Evolutionary conservation across 2,888 invertebrate genomes (phyloP).

Genomic region (Hypolimnas misippus): DNA sequence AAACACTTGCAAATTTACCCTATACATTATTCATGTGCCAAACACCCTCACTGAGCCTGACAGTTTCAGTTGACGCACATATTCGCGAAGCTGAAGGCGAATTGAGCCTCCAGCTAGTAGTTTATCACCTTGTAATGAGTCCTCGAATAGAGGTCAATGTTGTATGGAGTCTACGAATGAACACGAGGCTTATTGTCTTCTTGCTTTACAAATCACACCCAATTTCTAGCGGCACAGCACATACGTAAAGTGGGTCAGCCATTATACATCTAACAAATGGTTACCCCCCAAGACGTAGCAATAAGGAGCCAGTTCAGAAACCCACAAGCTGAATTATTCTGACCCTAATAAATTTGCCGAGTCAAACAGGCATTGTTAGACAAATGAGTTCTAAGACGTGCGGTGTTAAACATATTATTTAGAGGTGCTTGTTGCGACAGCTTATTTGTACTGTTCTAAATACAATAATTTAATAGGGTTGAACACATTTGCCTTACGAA

Average conservation of each 20-base stretch:
- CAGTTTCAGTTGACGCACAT: constrained; percentile 71
- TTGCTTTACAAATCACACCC: constrained; percentile 69
- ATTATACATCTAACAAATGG: constrained; percentile 81
- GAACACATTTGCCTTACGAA: neutral
- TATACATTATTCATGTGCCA: constrained; percentile 81
- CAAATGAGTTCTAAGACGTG: constrained; percentile 67
- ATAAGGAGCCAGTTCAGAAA: constrained; percentile 76
- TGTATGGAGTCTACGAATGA: neutral
- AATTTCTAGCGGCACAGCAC: constrained; percentile 58
- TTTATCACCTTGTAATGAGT: constrained; percentile 29
- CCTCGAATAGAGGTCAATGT: constrained; percentile 11
- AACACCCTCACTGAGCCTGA: constrained; percentile 70
- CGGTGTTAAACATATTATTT: constrained; percentile 49
- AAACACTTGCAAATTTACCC: constrained; percentile 84
- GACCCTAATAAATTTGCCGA: constrained; percentile 82
- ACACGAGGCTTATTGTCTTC: constrained; percentile 57
- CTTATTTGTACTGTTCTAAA: constrained; percentile 45
- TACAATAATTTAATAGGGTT: constrained; percentile 23
- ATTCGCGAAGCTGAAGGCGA: constrained; percentile 57
- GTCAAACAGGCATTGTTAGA: constrained; percentile 78
- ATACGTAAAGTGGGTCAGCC: constrained; percentile 78
- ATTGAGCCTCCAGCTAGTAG: constrained; percentile 18
- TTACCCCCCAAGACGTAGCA: constrained; percentile 74
- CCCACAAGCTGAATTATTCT: constrained; percentile 81
- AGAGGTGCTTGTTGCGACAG: constrained; percentile 43